Percentiles rank a stretch among this genome's conserved stretches.
Conservation (phyloP, 2,113 vertebrate genomes). For the Pseudolaguvia tuberculata region DNA sequence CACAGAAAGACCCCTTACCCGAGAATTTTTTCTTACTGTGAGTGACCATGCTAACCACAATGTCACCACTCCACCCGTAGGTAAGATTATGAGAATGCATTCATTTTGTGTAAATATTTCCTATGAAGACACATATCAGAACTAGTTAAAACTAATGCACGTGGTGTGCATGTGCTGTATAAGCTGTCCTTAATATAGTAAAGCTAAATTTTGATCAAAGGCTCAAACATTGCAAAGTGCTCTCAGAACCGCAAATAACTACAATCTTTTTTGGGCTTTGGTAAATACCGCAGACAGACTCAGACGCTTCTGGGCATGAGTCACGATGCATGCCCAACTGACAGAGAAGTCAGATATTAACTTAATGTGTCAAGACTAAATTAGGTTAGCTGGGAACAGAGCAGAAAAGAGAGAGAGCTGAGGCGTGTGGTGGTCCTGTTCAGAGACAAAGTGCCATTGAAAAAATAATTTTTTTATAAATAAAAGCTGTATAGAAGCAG, state of each 20-base stretch:
- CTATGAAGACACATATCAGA: background rate
- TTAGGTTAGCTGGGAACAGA: conserved; percentile 16
- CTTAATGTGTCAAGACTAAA: background rate
- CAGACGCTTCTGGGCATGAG: conserved; percentile 1
- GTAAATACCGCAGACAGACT: conserved; percentile 8
- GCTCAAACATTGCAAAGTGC: background rate
- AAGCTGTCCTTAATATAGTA: background rate
- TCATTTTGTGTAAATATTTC: background rate
- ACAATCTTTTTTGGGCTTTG: background rate
- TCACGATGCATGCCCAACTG: background rate
- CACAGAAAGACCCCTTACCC: no score
- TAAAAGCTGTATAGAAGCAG: conserved; percentile 1
- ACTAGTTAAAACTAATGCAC: background rate
- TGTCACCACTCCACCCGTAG: no score
- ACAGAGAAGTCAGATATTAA: conserved; percentile 7
- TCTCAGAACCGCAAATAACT: background rate
- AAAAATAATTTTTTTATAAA: background rate
- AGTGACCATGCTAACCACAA: no score
- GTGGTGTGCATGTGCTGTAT: background rate
- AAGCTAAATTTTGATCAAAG: conserved; percentile 11
- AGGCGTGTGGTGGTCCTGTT: background rate
- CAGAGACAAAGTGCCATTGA: background rate
- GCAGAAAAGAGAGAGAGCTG: background rate
- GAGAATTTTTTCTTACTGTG: no score
- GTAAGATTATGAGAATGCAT: background rate